Conservation (phyloP, 2,113 vertebrate species). For the Dendropsophus ebraccatus region DNA sequence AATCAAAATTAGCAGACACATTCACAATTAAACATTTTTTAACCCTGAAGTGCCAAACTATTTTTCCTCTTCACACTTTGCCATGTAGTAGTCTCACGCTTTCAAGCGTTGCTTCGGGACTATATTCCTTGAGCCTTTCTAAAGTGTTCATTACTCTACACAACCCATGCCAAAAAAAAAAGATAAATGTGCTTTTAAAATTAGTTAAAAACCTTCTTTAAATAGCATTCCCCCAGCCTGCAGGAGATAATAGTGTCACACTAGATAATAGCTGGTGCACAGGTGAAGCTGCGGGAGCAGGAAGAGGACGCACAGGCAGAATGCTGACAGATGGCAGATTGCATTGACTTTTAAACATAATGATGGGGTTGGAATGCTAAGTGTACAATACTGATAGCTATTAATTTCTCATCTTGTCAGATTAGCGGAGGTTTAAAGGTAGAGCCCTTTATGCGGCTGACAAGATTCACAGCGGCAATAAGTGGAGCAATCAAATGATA, state of each 20-base stretch:
- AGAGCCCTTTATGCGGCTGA: conserved; percentile 57
- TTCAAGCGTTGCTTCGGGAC: background rate
- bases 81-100: background rate
- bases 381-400: conserved; percentile 60
- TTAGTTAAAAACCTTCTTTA: conserved; percentile 56
- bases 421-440: conserved; percentile 62
- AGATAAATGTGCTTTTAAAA: background rate
- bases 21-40: too few species aligned
- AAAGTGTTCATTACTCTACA: background rate
- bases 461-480: conserved; percentile 44
- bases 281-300: conserved; percentile 53
- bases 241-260: background rate
- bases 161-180: background rate
- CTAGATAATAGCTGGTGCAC: conserved; percentile 48
- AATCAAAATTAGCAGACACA: too few species aligned
- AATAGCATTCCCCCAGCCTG: conserved; percentile 43
- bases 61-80: background rate
- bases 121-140: background rate
- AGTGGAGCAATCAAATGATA: conserved; percentile 31
- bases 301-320: conserved; percentile 30
- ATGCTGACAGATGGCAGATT: conserved; percentile 62
- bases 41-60: background rate
- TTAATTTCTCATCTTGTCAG: conserved; percentile 61
- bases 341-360: conserved; percentile 51
- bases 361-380: conserved; percentile 58